Percentiles rank a stretch among this genome's conserved stretches.
Evolutionary conservation across 2,888 invertebrate genomes (phyloP).

Genomic region (Eupelmus urozonus): DNA sequence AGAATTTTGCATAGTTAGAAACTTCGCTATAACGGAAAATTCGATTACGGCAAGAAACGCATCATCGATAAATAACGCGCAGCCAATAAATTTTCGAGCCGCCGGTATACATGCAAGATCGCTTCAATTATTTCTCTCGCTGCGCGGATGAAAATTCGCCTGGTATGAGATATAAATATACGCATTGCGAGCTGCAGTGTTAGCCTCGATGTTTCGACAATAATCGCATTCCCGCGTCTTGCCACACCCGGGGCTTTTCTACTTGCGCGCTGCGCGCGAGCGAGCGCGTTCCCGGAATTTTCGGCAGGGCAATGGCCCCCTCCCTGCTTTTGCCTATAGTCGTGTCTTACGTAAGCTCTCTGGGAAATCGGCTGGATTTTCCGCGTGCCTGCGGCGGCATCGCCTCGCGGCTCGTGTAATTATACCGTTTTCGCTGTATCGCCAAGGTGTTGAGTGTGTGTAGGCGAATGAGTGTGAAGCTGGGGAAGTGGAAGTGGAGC

Average conservation of each 20-base stretch:
- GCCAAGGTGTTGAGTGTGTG: no score
- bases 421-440: slow-evolving; percentile 15
- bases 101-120: neutral
- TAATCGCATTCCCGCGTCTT: slow-evolving; percentile 51
- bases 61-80: neutral
- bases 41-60: neutral
- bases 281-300: slow-evolving; percentile 32
- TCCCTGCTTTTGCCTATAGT: no score
- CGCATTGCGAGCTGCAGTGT: neutral
- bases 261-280: neutral
- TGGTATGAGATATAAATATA: slow-evolving; percentile 8
- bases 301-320: slow-evolving; percentile 5
- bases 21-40: neutral
- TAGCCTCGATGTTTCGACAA: slow-evolving; percentile 30
- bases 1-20: no score
- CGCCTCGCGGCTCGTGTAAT: slow-evolving; percentile 19
- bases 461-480: no score
- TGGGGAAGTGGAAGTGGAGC: no score
- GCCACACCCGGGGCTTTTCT: slow-evolving; percentile 31
- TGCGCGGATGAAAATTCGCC: neutral
- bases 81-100: neutral
- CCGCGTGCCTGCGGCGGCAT: slow-evolving; percentile 19
- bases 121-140: slow-evolving; percentile 1
- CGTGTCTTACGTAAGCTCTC: neutral
- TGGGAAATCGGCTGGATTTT: slow-evolving; percentile 34